A percentile compares a stretch with the other conserved stretches of the same genome.
Conservation (phyloP, 2,888 invertebrate species). For the Petrophora chlorosata region DNA sequence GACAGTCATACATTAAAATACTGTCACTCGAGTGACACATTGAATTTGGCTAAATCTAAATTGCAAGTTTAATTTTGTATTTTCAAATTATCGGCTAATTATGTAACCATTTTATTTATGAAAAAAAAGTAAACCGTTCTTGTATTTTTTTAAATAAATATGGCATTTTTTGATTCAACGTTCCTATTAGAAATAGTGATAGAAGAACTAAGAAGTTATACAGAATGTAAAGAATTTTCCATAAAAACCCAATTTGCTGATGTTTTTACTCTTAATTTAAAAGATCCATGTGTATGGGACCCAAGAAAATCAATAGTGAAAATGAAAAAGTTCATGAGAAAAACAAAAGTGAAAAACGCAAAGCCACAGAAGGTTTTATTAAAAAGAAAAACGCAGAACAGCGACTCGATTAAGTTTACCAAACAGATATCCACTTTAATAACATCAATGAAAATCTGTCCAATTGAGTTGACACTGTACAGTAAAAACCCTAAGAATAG, state of each 20-base stretch:
- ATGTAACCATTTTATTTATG: too few species aligned
- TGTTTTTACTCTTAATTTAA: constrained; percentile 59
- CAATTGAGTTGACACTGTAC: constrained; percentile 60
- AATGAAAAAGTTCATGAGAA: constrained; percentile 34
- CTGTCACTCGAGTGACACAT: too few species aligned
- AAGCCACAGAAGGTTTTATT: constrained; percentile 27
- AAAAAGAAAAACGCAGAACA: constrained; percentile 41
- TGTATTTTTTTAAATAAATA: too few species aligned
- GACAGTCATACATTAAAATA: too few species aligned
- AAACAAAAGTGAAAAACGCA: constrained; percentile 43
- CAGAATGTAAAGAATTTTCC: constrained; percentile 50
- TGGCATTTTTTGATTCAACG: constrained; percentile 67
- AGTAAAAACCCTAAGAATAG: constrained; percentile 44
- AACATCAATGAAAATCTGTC: constrained; percentile 57
- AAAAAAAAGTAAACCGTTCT: too few species aligned
- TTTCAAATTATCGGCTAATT: too few species aligned
- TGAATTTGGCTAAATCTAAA: too few species aligned
- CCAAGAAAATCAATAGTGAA: constrained; percentile 26
- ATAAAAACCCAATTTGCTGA: constrained; percentile 61
- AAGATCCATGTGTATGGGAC: constrained; percentile 47
- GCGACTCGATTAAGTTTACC: constrained; percentile 51
- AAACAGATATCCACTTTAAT: constrained; percentile 48
- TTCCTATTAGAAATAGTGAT: constrained; percentile 67
- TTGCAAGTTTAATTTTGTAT: too few species aligned
- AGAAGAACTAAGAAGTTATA: constrained; percentile 55